Conservation (phyloP, 2,113 vertebrate genomes). For the Chionodraco myersi region DNA sequence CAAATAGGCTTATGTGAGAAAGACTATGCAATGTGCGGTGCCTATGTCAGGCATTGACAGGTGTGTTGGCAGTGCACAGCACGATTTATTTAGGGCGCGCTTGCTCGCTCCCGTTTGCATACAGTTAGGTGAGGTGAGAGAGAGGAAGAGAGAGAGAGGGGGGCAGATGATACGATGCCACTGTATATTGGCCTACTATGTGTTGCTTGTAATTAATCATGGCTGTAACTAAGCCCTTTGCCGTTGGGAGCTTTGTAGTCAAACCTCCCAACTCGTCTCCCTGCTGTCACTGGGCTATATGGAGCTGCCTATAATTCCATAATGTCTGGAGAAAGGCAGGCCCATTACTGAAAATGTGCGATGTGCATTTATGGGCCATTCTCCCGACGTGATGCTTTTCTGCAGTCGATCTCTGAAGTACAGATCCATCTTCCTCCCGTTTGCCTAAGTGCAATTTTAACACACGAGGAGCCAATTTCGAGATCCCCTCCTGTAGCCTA, state of each 20-base stretch:
- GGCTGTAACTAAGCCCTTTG: conserved; percentile 58
- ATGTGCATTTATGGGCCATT: conserved; percentile 30
- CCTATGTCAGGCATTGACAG: conserved; percentile 71
- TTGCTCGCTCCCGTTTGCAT: conserved; percentile 67
- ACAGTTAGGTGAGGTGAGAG: conserved; percentile 63
- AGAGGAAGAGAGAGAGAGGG: conserved; percentile 9
- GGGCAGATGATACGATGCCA: conserved; percentile 44
- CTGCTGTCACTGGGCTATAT: conserved; percentile 42
- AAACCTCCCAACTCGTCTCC: conserved; percentile 47
- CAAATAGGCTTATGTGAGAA: conserved; percentile 52
- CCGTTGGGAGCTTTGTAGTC: conserved; percentile 57
- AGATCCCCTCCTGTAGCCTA: background rate
- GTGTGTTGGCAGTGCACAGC: conserved; percentile 69
- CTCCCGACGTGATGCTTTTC: conserved; percentile 37
- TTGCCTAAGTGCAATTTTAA: conserved; percentile 23
- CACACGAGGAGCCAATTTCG: background rate
- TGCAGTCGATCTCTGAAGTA: conserved; percentile 12
- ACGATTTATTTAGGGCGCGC: conserved; percentile 74
- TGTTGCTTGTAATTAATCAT: conserved; percentile 68
- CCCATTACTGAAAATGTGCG: conserved; percentile 52
- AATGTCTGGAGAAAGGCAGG: conserved; percentile 36
- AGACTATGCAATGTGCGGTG: conserved; percentile 51
- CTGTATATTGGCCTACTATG: conserved; percentile 64
- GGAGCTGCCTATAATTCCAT: conserved; percentile 40
- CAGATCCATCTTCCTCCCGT: background rate